Evolutionary conservation across 2,113 vertebrate species (phyloP), one percentile per base, ranked within the genome.

Genomic region (Taxidea taxus): DNA sequence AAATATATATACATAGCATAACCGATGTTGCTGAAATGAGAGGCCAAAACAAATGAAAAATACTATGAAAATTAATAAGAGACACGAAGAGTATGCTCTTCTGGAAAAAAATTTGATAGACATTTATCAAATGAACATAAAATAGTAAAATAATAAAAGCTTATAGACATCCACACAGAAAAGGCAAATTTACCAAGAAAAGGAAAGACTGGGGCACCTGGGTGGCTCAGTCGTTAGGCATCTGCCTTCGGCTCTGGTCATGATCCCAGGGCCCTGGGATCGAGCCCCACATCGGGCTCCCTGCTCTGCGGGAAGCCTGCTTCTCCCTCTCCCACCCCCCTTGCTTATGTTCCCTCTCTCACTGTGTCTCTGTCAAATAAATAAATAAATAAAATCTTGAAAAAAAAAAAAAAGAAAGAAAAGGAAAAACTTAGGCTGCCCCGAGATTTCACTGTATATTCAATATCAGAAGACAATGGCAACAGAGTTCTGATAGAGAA

Each of bases 11-110:
- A 16, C 15, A 51, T 16, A 51, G 54, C 58, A 47, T 54, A 89
- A 95, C 49, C 34, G 1, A 92, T 42, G 31, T 34, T 72, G 68
- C 11, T 60, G 25, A 85, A 64, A 12, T 29, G 78, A 92, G 66
- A 91, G 25, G 25, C 9, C 81, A 92, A 54, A 83, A 93, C 23
- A 66, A 93, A 90, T n/a, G 25, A 54, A 94, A 88, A 92, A 56
- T 60, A 60, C 11, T 20, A 75, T 37, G 47, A 72, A 89, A 92
- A 87, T 7, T 74, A 72, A 51, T 11, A 75, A 74, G 51, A 90
- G 31, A 77, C 12, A 66, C 2, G 47, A 13, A 42, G 39, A 81
- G 9, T 66, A 49, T 15, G 10, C 6, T 81, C 64, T 64, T 62
- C 31, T 39, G 56, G 27, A n/a, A 81, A 82, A 93, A 87, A 27